A percentile compares a stretch with the other conserved stretches of the same genome.
These are phyloP conservation scores for Pseudomyrmex concolor DNA, from an alignment of 1,140 invertebrate species.

Conservation along the genomic window DNA sequence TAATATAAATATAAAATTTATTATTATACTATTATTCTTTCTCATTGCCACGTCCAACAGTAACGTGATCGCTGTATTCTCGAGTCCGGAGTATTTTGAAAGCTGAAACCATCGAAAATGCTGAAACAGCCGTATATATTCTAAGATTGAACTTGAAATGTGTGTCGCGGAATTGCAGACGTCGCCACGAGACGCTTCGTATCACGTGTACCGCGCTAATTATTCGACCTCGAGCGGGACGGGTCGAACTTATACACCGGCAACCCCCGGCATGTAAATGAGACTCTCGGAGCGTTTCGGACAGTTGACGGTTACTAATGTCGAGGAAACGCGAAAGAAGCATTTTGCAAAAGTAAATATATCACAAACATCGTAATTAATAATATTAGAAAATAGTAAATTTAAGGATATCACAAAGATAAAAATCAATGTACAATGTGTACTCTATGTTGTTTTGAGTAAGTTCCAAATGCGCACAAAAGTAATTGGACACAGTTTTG, in stretches of 20 bases:
- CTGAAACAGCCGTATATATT: conserved; percentile 1
- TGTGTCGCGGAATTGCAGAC: too few relatives aligned
- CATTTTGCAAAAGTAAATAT: too few relatives aligned
- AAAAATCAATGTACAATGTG: too few relatives aligned
- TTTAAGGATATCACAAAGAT: too few relatives aligned
- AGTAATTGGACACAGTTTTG: too few relatives aligned
- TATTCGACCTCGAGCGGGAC: conserved; percentile 6
- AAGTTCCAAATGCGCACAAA: too few relatives aligned
- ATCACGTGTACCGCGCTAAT: conserved; percentile 26
- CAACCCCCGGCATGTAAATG: conserved; percentile 72
- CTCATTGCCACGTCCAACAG: background rate
- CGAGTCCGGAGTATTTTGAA: background rate
- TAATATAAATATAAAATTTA: too few relatives aligned
- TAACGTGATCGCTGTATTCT: background rate
- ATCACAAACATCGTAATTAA: too few relatives aligned
- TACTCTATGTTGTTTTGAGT: too few relatives aligned
- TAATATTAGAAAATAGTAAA: too few relatives aligned
- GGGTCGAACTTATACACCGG: conserved; percentile 53
- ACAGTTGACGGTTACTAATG: conserved; percentile 70
- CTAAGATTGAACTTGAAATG: conserved; percentile 5
- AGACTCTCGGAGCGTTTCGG: conserved; percentile 63
- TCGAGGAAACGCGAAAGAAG: conserved; percentile 43
- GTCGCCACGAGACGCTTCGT: background rate
- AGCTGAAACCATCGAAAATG: conserved; percentile 24
- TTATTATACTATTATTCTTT: too few relatives aligned